phyloP scores from a whole-genome alignment of 2,888 invertebrate species.

The Metalampra italica region DNA sequence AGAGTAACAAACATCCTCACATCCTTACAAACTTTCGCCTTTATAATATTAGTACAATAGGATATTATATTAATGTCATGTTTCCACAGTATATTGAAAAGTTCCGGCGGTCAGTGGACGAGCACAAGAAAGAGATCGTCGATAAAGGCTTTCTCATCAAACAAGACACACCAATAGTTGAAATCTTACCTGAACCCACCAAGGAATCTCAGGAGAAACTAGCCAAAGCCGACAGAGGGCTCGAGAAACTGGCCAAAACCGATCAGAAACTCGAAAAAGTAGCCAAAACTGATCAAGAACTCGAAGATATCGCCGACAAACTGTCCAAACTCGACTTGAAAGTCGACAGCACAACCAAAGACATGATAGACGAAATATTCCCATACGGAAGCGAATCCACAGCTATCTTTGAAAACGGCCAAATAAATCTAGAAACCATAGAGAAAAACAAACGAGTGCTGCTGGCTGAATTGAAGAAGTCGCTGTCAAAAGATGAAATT shows the following conservation, averaged over 20 bases:
- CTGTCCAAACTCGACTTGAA: slow-evolving; percentile 2
- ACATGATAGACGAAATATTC: slow-evolving; percentile 38
- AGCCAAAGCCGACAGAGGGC: not conserved
- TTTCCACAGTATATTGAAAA: slow-evolving; percentile 54
- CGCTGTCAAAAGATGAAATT: slow-evolving; percentile 36
- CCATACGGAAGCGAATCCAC: slow-evolving; percentile 40
- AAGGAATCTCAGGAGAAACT: slow-evolving; percentile 15
- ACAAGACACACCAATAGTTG: slow-evolving; percentile 33
- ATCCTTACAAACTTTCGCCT: too few relatives aligned
- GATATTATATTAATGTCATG: not conserved
- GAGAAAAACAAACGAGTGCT: slow-evolving; percentile 59
- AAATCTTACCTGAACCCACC: slow-evolving; percentile 43
- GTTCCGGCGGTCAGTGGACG: slow-evolving; percentile 45
- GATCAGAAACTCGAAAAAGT: slow-evolving; percentile 5
- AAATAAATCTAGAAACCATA: slow-evolving; percentile 53
- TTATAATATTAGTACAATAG: too few relatives aligned
- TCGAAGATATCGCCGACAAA: slow-evolving; percentile 4
- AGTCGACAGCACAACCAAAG: slow-evolving; percentile 1
- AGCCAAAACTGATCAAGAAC: slow-evolving; percentile 1
- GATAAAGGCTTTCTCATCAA: slow-evolving; percentile 42
- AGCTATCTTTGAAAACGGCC: slow-evolving; percentile 30
- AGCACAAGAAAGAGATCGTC: slow-evolving; percentile 49
- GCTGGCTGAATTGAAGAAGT: slow-evolving; percentile 38
- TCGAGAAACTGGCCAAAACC: not conserved
- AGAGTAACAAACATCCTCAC: too few relatives aligned